Evolutionary conservation across 2,888 invertebrate genomes (phyloP), one percentile per base, ranked within the genome.

Genomic region (Scaptomyza parva): DNA sequence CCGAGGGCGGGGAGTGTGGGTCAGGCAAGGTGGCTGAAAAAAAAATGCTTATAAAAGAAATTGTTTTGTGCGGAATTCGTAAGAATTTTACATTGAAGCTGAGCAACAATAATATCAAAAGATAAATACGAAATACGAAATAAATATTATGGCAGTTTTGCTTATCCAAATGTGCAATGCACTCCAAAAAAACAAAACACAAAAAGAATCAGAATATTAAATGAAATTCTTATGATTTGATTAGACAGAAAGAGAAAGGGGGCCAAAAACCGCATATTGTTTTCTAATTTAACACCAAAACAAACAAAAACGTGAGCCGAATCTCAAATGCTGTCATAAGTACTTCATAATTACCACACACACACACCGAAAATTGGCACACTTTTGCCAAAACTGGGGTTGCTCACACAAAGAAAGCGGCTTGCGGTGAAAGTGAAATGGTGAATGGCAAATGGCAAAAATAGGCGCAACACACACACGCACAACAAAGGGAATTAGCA

Each of bases 401-500:
- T 61, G 52, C 4, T 28, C 61, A 72, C 77, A 75, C 37, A 75
- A 72, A 47, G 72, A 77, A 77, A 70, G 78, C 59, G 68, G 64
- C 58, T 67, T 69, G 68, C 35, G 72, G 87, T 72, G 84, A 84
- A 81, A 81, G 86, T 81, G 74, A 78, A 82, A 82, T n/a, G n/a
- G n/a, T n/a, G n/a, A n/a, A n/a, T n/a, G n/a, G n/a, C n/a, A n/a
- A n/a, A n/a, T 73, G 69, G 88, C 86, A 55, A 86, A 82, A 82
- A 67, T 60, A 66, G 74, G 61, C 64, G 44, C 39, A 68, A 61
- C 71, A 54, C 40, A 50, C 51, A 66, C 51, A 66, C 41, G 52
- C 51, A 67, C 85, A 83, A 82, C 71, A 81, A 72, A 66, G 43
- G 88, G 78, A 81, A 83, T 83, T 83, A 83, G 86, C 82, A 87